Conservation (phyloP, 1,140 invertebrate species). For the Popillia japonica region DNA sequence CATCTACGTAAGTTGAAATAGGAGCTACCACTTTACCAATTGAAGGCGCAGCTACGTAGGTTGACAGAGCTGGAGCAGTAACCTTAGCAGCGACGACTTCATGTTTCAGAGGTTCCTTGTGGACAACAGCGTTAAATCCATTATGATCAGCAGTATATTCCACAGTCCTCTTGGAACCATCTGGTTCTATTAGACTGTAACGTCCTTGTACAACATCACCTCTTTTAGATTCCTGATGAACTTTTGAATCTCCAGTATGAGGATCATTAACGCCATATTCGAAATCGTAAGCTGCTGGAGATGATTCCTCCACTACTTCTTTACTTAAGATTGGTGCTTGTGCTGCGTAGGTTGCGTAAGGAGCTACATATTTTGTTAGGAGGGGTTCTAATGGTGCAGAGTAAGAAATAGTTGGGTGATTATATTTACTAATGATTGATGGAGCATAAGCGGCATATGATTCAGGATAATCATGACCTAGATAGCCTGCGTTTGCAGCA, state of each 20-base stretch:
- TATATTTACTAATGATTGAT: no score
- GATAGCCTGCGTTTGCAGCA: no score
- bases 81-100: background rate
- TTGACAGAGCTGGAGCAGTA: constrained; percentile 28
- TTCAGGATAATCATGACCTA: no score
- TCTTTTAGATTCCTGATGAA: constrained; percentile 47
- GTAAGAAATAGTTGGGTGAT: constrained; percentile 16
- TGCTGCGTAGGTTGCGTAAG: constrained; percentile 24
- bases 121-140: constrained; percentile 44
- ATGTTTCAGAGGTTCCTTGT: constrained; percentile 51
- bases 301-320: constrained; percentile 54
- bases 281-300: constrained; percentile 50
- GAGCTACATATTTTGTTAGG: background rate
- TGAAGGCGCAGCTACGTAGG: no score
- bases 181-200: constrained; percentile 63
- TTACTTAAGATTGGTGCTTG: constrained; percentile 37
- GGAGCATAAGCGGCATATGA: no score
- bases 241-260: constrained; percentile 59
- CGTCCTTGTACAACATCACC: constrained; percentile 49
- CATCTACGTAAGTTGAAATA: constrained; percentile 39
- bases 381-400: background rate
- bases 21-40: constrained; percentile 45
- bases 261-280: constrained; percentile 58
- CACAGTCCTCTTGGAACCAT: constrained; percentile 64
- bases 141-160: constrained; percentile 65